phyloP scores from a whole-genome alignment of 30 jellyfish, hydroid and myxozoan genomes.

The Aurelia sp. region DNA sequence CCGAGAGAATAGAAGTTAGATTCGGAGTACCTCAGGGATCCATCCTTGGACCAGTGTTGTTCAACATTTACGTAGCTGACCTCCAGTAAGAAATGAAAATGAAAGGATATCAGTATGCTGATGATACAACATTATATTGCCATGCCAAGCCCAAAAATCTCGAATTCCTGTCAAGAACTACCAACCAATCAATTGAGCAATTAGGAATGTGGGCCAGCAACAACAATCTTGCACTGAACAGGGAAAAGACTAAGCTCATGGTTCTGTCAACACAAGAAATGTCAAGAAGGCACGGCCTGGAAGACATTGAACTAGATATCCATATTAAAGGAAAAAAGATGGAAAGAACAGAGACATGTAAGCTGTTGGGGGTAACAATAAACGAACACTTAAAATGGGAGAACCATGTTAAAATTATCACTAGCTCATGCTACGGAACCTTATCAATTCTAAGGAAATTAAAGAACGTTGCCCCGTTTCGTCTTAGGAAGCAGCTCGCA shows the following conservation, averaged over 20 bases:
- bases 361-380: slow-evolving; percentile 1
- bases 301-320: not conserved
- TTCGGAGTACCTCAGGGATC: no score
- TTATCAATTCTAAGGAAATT: not conserved
- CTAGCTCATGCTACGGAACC: not conserved
- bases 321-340: slow-evolving; percentile 6
- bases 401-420: slow-evolving; percentile 1
- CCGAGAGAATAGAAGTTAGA: no score
- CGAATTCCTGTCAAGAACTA: no score
- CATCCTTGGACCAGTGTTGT: no score
- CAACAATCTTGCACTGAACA: slow-evolving; percentile 29
- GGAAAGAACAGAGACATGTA: not conserved
- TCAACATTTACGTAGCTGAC: no score
- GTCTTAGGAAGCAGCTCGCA: slow-evolving; percentile 11
- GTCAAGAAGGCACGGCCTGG: slow-evolving; percentile 47
- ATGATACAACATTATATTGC: not conserved
- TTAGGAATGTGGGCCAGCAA: slow-evolving; percentile 41
- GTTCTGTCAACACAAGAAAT: not conserved
- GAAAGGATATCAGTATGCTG: no score
- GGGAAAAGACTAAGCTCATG: slow-evolving; percentile 23
- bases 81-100: no score
- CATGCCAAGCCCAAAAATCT: no score
- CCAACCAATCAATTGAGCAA: not conserved
- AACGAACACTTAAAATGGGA: not conserved
- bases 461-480: slow-evolving; percentile 4